Percentiles rank a stretch among this genome's conserved stretches.
phyloP scores from a whole-genome alignment of 2,888 invertebrate genomes.

The Hylaea fasciaria region DNA sequence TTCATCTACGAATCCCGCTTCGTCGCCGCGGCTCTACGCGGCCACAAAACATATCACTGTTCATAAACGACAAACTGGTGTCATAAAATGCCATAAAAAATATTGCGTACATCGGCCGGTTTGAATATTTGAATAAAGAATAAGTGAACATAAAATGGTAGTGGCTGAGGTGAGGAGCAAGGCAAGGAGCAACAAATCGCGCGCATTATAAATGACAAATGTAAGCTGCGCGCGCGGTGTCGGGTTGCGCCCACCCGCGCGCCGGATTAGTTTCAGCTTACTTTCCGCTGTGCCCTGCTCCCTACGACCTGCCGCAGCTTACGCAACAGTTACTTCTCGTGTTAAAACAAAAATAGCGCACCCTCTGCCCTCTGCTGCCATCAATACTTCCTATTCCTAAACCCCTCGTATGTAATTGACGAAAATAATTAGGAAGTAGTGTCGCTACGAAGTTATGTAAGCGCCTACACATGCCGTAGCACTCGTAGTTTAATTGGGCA shows the following conservation, averaged over 20 bases:
- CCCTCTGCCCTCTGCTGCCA: conserved; percentile 75
- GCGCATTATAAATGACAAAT: conserved; percentile 85
- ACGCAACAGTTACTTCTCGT: conserved; percentile 7
- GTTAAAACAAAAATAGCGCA: conserved; percentile 61
- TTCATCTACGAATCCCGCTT: conserved; percentile 19
- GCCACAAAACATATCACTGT: conserved; percentile 56
- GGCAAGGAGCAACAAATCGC: conserved; percentile 83
- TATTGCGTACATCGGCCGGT: conserved; percentile 67
- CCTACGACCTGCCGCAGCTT: conserved; percentile 39
- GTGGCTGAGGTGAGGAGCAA: conserved; percentile 52
- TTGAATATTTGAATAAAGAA: conserved; percentile 80
- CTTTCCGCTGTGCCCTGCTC: conserved; percentile 70
- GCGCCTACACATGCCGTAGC: conserved; percentile 13
- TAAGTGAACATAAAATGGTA: conserved; percentile 77
- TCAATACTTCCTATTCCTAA: conserved; percentile 59
- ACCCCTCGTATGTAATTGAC: conserved; percentile 13
- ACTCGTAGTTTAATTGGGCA: conserved; percentile 6
- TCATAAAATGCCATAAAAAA: conserved; percentile 73
- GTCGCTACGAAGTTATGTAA: conserved; percentile 23
- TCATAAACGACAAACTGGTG: conserved; percentile 63
- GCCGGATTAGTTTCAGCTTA: conserved; percentile 81
- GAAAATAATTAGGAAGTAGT: conserved; percentile 14
- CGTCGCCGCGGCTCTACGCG: conserved; percentile 22
- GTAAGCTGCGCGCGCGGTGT: conserved; percentile 80
- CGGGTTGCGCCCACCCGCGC: conserved; percentile 81